Base-by-base conservation (phyloP, 1,140 invertebrate species). In the Sycophila sp. region DNA sequence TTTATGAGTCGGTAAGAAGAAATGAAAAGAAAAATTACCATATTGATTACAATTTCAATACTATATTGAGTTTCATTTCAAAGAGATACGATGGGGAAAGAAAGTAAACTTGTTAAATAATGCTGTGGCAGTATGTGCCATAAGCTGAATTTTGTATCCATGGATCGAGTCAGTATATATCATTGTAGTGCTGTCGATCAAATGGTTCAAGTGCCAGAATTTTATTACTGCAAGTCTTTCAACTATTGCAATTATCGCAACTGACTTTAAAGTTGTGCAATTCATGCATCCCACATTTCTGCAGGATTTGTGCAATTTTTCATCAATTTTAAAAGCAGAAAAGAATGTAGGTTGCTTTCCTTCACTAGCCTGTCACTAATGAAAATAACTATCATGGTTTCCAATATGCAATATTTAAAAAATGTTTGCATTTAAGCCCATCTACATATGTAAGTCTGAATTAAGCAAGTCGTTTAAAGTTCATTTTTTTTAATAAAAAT, bases 211-310 rank as follows among this genome's bases (percentile, higher is more conserved):
- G 34, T 69, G 32, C 66, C 42, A 60, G 55, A 69, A 51, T 34
- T 69, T 69, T 60, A 60, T 69, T 69, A 60, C 42, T 69, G 24
- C 66, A 60, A 68, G 65, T 59, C 40, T 68, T 68, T 68, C 65
- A 68, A 59, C 26, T 42, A 55, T n/a, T 22, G n/a, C 8, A 40
- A 66, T 8, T 42, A 36, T 24, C 26, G 24, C 32, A 56, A 32
- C 24, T 56, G 4, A 66, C 19, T 32, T 10, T 42, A 38, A 53
- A 65, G 63, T 55, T 56, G 17, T 45, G 51, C 19, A 55, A 51
- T 30, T 11, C 36, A 65, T 40, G n/a, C 15, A 6, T 42, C 36
- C 38, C n/a, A n/a, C 6, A 42, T 42, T 17, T 38, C 1, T 51
- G 19, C 34, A 53, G 15, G n/a, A 22, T 34, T 15, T 40, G 15